Percentiles rank a stretch among this genome's conserved stretches.
Conservation (phyloP, 2,113 vertebrate species). For the Electrona antarctica region DNA sequence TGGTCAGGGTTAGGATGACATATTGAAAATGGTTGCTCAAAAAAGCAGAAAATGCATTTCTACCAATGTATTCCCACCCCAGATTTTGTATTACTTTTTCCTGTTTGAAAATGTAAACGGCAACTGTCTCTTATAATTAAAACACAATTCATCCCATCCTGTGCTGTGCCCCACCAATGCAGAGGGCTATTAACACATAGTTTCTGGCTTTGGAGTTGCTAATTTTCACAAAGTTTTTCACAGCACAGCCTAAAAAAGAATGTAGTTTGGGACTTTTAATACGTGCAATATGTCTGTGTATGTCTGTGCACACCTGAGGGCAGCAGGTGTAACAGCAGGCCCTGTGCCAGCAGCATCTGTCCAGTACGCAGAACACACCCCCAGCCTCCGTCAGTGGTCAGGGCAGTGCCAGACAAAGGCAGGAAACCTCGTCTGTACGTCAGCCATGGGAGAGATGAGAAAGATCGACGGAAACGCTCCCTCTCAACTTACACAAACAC, state of each 20-base stretch:
- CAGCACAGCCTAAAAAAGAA: not conserved
- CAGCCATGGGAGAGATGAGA: constrained; percentile 86
- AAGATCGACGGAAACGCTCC: constrained; percentile 80
- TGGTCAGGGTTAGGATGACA: too few relatives aligned
- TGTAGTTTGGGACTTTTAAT: too few relatives aligned
- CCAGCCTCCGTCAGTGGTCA: constrained; percentile 90
- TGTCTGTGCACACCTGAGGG: constrained; percentile 75
- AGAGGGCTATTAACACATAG: not conserved
- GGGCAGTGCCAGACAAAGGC: constrained; percentile 72
- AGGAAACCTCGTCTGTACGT: constrained; percentile 88
- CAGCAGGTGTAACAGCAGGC: constrained; percentile 83
- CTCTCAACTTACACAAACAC: constrained; percentile 71
- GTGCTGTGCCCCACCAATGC: not conserved
- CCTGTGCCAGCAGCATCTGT: constrained; percentile 90
- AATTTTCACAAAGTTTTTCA: too few relatives aligned
- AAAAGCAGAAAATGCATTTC: too few relatives aligned
- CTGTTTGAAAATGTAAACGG: too few relatives aligned
- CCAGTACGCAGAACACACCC: constrained; percentile 89
- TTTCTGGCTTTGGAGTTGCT: too few relatives aligned
- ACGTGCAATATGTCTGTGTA: not conserved
- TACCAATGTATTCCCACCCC: too few relatives aligned
- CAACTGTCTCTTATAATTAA: too few relatives aligned
- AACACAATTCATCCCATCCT: too few relatives aligned
- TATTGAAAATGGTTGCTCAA: too few relatives aligned
- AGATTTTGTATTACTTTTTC: too few relatives aligned